Evolutionary conservation across 2,888 invertebrate species (phyloP), one percentile per base, ranked within the genome.

Genomic region (Cryptocheilus praepositus): DNA sequence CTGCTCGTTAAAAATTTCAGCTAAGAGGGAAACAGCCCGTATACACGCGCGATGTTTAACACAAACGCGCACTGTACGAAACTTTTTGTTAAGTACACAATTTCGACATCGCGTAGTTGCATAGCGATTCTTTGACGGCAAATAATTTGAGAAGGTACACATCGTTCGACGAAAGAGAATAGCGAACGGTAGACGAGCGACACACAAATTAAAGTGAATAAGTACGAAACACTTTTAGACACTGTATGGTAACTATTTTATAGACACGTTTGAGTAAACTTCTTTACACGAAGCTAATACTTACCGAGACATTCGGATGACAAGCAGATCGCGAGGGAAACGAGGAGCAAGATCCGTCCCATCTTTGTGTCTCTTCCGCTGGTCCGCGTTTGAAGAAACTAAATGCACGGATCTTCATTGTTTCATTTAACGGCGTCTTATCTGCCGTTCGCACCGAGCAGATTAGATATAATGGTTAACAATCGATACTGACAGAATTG

Each of bases 381-480:
- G 19, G 25, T 45, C 19, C 64, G 21, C 51, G 19, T 18, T 5
- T 36, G 18, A 28, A 45, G 21, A 73, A 36, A 36, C 71, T 71
- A 61, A 62, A 53, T 21, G 43, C 18, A 43, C n/a, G 2, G 0
- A 28, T 3, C 19, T 16, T 46, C 22, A 57, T 46, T 53, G 25
- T 43, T 21, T 44, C 57, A 36, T 25, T 18, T 16, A 8, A 46
- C 44, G 51, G 7, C 0, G 25, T 22, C 51, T 73, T 73, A 73
- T 73, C 67, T 60, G 18, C 2, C 15, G 53, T 63, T 58, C 61
- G 3, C 19, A 18, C 21, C 0, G 15, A 55, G 49, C n/a, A 44
- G 71, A 72, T 70, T 64, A 72, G 71, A 72, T 70, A 64, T 21
- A 54, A 11, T 36, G 11, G 36, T 36, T 36, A 36, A 36, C 13